Conservation (phyloP, 2,113 vertebrate genomes). For the Recurvirostra avosetta region DNA sequence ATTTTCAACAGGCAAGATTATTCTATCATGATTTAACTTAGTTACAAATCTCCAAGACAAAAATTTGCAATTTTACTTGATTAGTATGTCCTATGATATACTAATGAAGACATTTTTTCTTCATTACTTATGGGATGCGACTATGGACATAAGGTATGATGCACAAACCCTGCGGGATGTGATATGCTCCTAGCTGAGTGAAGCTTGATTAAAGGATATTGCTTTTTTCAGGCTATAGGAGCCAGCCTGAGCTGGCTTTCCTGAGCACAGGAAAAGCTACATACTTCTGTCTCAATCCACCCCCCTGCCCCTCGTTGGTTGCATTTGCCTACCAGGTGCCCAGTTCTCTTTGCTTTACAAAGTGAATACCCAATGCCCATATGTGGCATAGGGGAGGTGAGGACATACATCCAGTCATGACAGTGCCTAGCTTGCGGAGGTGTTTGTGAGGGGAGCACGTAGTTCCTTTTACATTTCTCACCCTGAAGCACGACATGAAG, state of each 20-base stretch:
- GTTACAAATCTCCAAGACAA: neutral
- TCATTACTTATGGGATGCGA: neutral
- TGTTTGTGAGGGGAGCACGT: neutral
- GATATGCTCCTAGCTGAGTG: neutral
- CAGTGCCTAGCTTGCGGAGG: neutral
- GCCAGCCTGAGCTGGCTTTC: neutral
- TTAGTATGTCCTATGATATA: neutral
- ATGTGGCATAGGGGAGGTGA: neutral
- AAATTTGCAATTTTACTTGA: neutral
- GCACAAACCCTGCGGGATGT: neutral
- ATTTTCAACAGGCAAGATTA: neutral
- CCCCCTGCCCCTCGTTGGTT: neutral
- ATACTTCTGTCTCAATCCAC: neutral
- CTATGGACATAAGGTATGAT: neutral
- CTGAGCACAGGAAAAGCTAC: neutral
- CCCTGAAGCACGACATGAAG: neutral
- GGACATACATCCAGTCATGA: neutral
- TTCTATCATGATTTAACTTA: neutral
- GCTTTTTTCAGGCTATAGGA: neutral
- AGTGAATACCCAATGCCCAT: fast-evolving
- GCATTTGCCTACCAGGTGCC: neutral
- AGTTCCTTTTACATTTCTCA: fast-evolving
- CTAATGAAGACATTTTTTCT: neutral
- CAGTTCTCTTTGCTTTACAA: neutral
- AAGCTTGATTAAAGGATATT: neutral